Percentiles rank a stretch among this genome's conserved stretches.
Evolutionary conservation across 2,797 vertebrate species (phyloP).

Genomic region (Melanotaenia trifasciata): DNA sequence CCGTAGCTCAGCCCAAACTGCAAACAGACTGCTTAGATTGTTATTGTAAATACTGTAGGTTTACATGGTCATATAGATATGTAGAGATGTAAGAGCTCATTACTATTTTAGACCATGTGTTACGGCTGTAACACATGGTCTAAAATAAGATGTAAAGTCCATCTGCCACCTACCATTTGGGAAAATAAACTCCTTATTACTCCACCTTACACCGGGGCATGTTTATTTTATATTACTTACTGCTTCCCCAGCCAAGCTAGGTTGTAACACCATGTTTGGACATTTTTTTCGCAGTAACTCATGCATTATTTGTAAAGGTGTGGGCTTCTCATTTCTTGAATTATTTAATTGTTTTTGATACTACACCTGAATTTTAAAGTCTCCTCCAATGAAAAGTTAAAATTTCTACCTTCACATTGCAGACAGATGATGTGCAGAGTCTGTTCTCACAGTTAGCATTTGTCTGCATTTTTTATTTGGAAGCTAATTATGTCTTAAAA

Average conservation of each 20-base stretch:
- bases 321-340: background rate
- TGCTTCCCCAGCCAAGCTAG: too few relatives aligned
- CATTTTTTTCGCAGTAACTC: background rate
- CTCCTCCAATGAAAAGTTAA: background rate
- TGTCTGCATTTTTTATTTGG: background rate
- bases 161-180: too few relatives aligned
- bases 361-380: constrained; percentile 20
- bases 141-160: too few relatives aligned
- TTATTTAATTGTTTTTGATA: background rate
- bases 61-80: background rate
- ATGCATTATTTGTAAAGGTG: constrained; percentile 33
- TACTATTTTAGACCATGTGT: constrained; percentile 12
- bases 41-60: constrained; percentile 1
- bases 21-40: constrained; percentile 14
- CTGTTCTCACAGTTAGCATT: constrained; percentile 12
- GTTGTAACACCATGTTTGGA: background rate
- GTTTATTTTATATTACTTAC: too few relatives aligned
- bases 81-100: constrained; percentile 6
- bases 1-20: constrained; percentile 27
- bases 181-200: too few relatives aligned
- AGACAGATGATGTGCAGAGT: background rate
- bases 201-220: too few relatives aligned
- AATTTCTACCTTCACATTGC: constrained; percentile 21
- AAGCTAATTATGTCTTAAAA: background rate
- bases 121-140: too few relatives aligned